Evolutionary conservation across 2,888 invertebrate genomes (phyloP).

Genomic region (Torymus texanus): DNA sequence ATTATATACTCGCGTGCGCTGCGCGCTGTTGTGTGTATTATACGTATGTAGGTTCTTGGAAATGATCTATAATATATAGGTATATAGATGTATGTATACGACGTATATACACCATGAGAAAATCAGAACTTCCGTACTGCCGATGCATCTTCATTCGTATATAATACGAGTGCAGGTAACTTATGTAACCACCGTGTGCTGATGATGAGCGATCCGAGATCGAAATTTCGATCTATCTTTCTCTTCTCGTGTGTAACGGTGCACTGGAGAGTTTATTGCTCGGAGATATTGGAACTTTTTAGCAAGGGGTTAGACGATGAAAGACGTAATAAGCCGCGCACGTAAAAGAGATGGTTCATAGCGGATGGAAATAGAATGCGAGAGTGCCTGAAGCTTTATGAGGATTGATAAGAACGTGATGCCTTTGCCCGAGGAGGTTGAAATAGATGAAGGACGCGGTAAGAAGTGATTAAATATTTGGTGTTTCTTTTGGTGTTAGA

Average conservation of each 20-base stretch:
- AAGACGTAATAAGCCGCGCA: too few species aligned
- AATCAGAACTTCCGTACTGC: constrained; percentile 26
- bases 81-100: too few species aligned
- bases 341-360: too few species aligned
- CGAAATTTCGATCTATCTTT: constrained; percentile 37
- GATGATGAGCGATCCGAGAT: constrained; percentile 19
- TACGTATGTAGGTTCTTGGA: background rate
- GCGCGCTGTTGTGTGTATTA: too few species aligned
- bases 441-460: too few species aligned
- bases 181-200: constrained; percentile 33
- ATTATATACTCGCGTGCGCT: constrained; percentile 29
- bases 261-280: background rate
- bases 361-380: too few species aligned
- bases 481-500: too few species aligned
- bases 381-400: too few species aligned
- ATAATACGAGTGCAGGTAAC: background rate
- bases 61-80: background rate
- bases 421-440: too few species aligned
- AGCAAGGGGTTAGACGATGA: background rate
- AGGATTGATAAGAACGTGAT: too few species aligned
- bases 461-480: too few species aligned
- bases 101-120: constrained; percentile 4
- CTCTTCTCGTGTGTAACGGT: constrained; percentile 30
- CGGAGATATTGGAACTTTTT: background rate
- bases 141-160: background rate